Evolutionary conservation across 2,113 vertebrate species (phyloP), one percentile per base, ranked within the genome.

Genomic region (Catagonus wagneri): DNA sequence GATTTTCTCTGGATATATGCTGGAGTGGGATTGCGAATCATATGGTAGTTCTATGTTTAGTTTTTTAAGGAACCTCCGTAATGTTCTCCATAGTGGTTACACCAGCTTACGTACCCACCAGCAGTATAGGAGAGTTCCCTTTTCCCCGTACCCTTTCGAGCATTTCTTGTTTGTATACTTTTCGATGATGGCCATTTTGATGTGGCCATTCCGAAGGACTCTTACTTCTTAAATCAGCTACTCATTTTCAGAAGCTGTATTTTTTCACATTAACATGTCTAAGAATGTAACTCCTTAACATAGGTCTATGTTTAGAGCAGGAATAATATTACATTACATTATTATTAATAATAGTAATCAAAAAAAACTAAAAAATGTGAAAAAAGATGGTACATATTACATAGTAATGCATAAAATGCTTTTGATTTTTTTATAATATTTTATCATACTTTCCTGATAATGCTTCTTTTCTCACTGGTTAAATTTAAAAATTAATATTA

Each of bases 401-500:
- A 32, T 69, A 74, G 34, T 54, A 58, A 58, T 4, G 16, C 0
- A 29, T 69, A 17, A 86, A 83, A 65, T 85, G 9, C 7, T 3
- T 58, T 13, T 84, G 4, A 0, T 44, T 50, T 56, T 83, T 95
- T 84, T 63, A 2, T 78, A 78, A 22, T 80, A 66, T 76, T 89
- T 89, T 7, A 66, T 83, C 20, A 88, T 85, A 76, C 63, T 63
- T 75, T 79, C 4, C 32, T 83, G 23, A 76, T 34, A 61, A 34
- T 90, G 5, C 39, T 95, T 60, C 15, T 92, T 68, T 89, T 9
- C 17, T 94, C 50, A 34, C 20, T 93, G 27, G 3, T 63, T 80
- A 76, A 36, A 61, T 63, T 65, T 92, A 63, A 91, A 93, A 84
- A 61, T 71, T 32, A 69, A 32, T 60, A 86, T 22, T 93, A 60